Evolutionary conservation across 2,113 vertebrate species (phyloP).

Genomic region (Colistium nudipinnis): DNA sequence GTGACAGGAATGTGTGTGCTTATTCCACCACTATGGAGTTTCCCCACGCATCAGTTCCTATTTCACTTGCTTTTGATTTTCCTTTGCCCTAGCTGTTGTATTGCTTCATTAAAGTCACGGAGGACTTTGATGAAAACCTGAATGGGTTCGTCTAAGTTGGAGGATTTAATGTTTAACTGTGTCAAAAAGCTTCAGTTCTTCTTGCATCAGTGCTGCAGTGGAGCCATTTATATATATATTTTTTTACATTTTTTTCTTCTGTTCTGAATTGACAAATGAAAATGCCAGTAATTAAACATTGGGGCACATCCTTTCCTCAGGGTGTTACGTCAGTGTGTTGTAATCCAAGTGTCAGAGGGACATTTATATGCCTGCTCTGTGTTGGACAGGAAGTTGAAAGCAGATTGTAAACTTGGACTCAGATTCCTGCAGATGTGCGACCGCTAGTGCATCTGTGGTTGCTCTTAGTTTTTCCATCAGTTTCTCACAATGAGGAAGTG

Average conservation of each 20-base stretch:
- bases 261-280: constrained; percentile 12
- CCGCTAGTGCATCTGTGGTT: constrained; percentile 2
- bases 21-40: background rate
- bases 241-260: background rate
- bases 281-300: constrained; percentile 3
- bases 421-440: constrained; percentile 50
- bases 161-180: background rate
- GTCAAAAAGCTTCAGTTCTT: background rate
- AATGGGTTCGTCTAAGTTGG: background rate
- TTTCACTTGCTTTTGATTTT: background rate
- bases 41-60: background rate
- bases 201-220: background rate
- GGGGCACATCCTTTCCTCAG: constrained; percentile 29
- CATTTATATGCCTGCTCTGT: constrained; percentile 25
- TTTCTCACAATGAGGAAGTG: constrained; percentile 38
- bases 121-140: background rate
- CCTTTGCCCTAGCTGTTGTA: no score
- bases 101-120: background rate
- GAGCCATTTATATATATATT: background rate
- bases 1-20: constrained; percentile 9
- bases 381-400: constrained; percentile 45
- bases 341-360: constrained; percentile 31
- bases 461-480: constrained; percentile 16
- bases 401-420: constrained; percentile 34
- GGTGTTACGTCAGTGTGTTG: constrained; percentile 22